phyloP scores from a whole-genome alignment of 2,797 vertebrate species.

The Luscinia megarhynchos region DNA sequence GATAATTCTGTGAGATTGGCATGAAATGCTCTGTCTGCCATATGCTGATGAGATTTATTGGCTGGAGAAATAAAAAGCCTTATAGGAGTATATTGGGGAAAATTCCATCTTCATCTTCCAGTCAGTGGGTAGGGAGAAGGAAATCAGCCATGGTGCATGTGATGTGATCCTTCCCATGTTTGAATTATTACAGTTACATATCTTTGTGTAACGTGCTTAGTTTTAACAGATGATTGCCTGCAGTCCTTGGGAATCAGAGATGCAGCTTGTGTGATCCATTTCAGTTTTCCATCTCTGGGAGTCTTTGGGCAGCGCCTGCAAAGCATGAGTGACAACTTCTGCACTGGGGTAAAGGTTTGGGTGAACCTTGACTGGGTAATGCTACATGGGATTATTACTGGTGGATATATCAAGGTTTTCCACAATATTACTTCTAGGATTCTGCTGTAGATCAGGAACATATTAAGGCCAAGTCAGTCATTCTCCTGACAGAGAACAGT shows the following conservation, averaged over 20 bases:
- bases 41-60: not conserved
- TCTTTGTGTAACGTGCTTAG: conserved; percentile 68
- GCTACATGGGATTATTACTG: not conserved
- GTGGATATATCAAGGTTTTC: not conserved
- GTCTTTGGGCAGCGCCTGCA: conserved; percentile 84
- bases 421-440: conserved; percentile 20
- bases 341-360: conserved; percentile 79
- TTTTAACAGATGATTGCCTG: conserved; percentile 85
- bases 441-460: conserved; percentile 35
- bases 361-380: not conserved
- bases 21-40: not conserved
- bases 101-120: not conserved
- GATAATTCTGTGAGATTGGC: not conserved
- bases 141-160: not conserved
- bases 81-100: not conserved
- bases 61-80: not conserved
- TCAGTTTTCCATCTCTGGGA: conserved; percentile 84
- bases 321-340: conserved; percentile 86
- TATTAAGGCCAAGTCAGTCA: conserved; percentile 71
- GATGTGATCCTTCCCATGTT: not conserved
- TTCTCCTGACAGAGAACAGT: conserved; percentile 75
- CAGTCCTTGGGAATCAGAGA: conserved; percentile 84
- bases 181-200: not conserved
- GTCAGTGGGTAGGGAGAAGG: not conserved
- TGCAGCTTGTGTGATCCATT: conserved; percentile 89